phyloP scores from a whole-genome alignment of 2,113 vertebrate genomes.

The Accipiter virgatus region DNA sequence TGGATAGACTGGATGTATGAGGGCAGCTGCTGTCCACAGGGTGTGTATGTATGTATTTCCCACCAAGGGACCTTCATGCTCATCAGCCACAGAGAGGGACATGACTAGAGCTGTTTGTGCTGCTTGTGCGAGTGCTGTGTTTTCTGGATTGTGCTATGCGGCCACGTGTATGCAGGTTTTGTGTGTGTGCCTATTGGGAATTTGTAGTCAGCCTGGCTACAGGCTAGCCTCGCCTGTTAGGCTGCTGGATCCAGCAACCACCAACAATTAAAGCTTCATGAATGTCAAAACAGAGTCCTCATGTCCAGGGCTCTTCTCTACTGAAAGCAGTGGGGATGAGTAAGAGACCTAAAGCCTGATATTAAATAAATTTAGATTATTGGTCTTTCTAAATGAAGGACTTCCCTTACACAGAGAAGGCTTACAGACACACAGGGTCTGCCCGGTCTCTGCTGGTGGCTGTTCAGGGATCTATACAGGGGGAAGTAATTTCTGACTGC shows the following conservation, averaged over 20 bases:
- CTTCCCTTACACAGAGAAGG: not conserved
- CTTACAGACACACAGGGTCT: not conserved
- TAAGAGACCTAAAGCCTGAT: not conserved
- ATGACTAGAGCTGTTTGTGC: not conserved
- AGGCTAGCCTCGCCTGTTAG: not conserved
- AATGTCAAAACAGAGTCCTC: not conserved
- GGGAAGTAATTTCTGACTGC: not conserved
- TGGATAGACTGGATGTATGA: not conserved
- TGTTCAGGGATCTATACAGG: not conserved
- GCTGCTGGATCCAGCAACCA: not conserved
- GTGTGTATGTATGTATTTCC: not conserved
- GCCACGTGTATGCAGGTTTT: not conserved
- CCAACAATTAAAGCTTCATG: not conserved
- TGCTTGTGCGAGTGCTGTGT: not conserved
- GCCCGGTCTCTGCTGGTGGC: not conserved
- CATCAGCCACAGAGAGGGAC: not conserved
- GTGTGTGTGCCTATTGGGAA: not conserved
- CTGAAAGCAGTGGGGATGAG: not conserved
- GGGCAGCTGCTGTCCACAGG: not conserved
- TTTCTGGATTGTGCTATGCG: not conserved
- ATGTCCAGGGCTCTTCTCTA: not conserved
- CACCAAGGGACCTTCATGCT: accelerated
- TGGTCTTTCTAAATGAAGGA: not conserved
- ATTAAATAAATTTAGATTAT: not conserved
- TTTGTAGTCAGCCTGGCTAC: not conserved